A percentile compares a stretch with the other conserved stretches of the same genome.
These are phyloP conservation scores for Rambutsinella grinnellia DNA, from an alignment of 2,888 invertebrate genomes.

Conservation along the genomic window DNA sequence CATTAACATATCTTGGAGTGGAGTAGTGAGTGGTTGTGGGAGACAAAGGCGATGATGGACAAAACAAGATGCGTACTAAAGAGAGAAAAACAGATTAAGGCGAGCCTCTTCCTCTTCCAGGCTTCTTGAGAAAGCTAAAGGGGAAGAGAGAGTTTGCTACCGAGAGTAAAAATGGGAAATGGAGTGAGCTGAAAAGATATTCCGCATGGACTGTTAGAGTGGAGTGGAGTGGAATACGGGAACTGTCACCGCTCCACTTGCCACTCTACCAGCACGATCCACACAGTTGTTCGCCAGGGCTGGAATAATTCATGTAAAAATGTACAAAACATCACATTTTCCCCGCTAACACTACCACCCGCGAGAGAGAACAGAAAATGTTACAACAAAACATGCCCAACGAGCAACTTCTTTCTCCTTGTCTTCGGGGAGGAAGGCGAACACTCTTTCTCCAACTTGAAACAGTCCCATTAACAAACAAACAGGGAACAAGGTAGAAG, in stretches of 20 bases:
- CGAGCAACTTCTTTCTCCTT: background rate
- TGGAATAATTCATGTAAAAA: slow-evolving; percentile 7
- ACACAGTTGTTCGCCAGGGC: background rate
- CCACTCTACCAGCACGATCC: slow-evolving; percentile 14
- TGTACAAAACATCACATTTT: background rate
- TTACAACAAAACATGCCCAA: background rate
- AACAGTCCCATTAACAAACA: background rate
- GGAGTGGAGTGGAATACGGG: slow-evolving; percentile 22
- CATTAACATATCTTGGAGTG: slow-evolving; percentile 33
- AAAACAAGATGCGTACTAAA: slow-evolving; percentile 24
- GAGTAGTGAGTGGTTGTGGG: background rate
- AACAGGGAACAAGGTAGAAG: background rate
- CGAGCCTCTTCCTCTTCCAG: background rate
- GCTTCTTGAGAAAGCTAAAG: too few species aligned
- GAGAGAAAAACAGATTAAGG: slow-evolving; percentile 47
- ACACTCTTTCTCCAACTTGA: background rate
- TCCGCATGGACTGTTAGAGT: too few species aligned
- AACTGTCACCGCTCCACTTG: slow-evolving; percentile 42
- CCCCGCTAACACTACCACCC: background rate
- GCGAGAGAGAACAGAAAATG: background rate
- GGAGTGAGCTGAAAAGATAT: background rate
- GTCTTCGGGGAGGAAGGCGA: background rate
- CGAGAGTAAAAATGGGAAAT: slow-evolving; percentile 1
- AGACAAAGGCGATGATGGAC: slow-evolving; percentile 42
- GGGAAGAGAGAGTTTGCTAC: background rate